phyloP scores from a whole-genome alignment of 2,113 vertebrate genomes.

The Callionymus lyra region DNA sequence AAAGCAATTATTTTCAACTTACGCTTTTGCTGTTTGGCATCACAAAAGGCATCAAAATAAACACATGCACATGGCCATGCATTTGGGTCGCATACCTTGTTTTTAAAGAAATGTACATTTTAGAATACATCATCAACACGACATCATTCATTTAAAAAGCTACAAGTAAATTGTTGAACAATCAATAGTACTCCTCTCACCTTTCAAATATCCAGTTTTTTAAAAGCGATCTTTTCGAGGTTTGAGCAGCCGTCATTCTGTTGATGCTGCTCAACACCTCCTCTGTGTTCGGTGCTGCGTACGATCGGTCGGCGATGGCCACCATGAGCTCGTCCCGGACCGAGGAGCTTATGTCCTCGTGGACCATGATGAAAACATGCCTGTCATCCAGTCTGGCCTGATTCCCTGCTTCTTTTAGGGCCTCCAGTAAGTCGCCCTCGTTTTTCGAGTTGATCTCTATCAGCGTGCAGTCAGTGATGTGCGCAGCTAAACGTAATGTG shows the following conservation, averaged over 20 bases:
- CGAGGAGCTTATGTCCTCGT: slow-evolving; percentile 37
- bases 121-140: neutral
- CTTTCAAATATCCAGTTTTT: slow-evolving; percentile 56
- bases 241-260: slow-evolving; percentile 31
- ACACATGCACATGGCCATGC: slow-evolving; percentile 69
- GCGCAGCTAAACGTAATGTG: slow-evolving; percentile 61
- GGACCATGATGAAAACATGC: slow-evolving; percentile 63
- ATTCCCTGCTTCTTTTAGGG: slow-evolving; percentile 60
- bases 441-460: slow-evolving; percentile 59
- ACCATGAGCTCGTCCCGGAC: slow-evolving; percentile 58
- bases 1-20: too few species aligned
- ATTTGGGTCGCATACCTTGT: slow-evolving; percentile 54
- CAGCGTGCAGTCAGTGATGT: slow-evolving; percentile 49
- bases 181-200: slow-evolving; percentile 48
- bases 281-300: slow-evolving; percentile 57
- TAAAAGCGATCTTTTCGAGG: slow-evolving; percentile 28
- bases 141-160: neutral
- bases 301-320: slow-evolving; percentile 58
- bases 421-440: slow-evolving; percentile 36
- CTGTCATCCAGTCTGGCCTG: slow-evolving; percentile 39
- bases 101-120: slow-evolving; percentile 15
- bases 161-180: too few species aligned
- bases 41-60: slow-evolving; percentile 62
- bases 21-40: neutral
- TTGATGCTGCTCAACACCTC: slow-evolving; percentile 53